These are phyloP conservation scores for Sipha maydis DNA, from an alignment of 2,888 invertebrate genomes.

Conservation along the genomic window DNA sequence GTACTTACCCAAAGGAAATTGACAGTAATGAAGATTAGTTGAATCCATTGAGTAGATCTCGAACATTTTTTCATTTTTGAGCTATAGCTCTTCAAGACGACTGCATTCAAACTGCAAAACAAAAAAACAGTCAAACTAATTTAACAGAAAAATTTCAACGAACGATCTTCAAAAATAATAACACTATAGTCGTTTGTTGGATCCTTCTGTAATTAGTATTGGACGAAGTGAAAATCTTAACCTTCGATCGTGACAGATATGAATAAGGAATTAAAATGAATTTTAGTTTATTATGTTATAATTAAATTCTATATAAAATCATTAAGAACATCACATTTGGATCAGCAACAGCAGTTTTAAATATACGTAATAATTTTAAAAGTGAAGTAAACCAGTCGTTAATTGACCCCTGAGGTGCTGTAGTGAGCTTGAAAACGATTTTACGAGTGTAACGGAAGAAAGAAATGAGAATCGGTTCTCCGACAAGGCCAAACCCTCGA, in stretches of 20 bases:
- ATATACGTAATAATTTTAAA: neutral
- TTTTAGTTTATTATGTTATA: constrained; percentile 15
- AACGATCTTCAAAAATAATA: neutral
- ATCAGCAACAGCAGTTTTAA: constrained; percentile 27
- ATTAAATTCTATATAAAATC: constrained; percentile 5
- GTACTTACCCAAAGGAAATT: constrained; percentile 48
- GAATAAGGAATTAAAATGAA: constrained; percentile 1
- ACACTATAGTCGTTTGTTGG: neutral
- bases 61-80: constrained; percentile 53
- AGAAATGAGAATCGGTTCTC: constrained; percentile 16
- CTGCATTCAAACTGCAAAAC: constrained; percentile 52
- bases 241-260: constrained; percentile 8
- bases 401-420: constrained; percentile 38
- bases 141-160: too few relatives aligned
- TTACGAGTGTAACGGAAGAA: neutral
- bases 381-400: constrained; percentile 33
- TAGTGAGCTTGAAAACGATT: neutral
- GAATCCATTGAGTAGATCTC: constrained; percentile 13
- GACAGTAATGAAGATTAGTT: constrained; percentile 13
- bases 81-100: constrained; percentile 32
- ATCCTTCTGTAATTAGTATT: too few relatives aligned
- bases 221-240: neutral
- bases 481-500: constrained; percentile 27
- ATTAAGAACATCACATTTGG: neutral
- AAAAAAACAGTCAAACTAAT: neutral